Percentiles rank a stretch among this genome's conserved stretches.
These are phyloP conservation scores for Stichopus horrens DNA, from an alignment of 53 echinoderm and acorn worm species.

Conservation along the genomic window DNA sequence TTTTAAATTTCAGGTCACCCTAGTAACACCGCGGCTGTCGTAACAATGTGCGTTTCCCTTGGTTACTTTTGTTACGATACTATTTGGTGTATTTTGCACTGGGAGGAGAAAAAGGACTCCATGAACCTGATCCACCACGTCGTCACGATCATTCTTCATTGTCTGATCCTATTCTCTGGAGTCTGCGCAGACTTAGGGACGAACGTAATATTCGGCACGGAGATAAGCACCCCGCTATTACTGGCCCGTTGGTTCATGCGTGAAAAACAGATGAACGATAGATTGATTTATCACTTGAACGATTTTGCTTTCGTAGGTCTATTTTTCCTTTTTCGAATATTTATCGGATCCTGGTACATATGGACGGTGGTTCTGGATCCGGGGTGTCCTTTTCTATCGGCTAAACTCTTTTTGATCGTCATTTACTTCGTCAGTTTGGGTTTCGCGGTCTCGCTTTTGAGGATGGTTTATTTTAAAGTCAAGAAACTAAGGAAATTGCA, in stretches of 20 bases:
- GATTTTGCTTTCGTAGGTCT: background rate
- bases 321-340: slow-evolving; percentile 9
- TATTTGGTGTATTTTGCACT: background rate
- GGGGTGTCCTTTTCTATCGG: background rate
- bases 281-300: background rate
- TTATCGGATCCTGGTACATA: slow-evolving; percentile 22
- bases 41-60: background rate
- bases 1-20: background rate
- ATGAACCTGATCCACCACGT: slow-evolving; percentile 18
- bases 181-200: background rate
- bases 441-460: background rate
- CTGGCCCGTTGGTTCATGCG: slow-evolving; percentile 7
- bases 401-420: background rate
- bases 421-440: background rate
- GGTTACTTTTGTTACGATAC: slow-evolving; percentile 26
- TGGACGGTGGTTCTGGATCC: background rate
- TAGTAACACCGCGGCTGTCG: background rate
- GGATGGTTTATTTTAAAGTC: slow-evolving; percentile 16
- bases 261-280: background rate
- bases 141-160: background rate
- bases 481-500: background rate
- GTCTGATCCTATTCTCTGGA: background rate
- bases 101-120: slow-evolving; percentile 1
- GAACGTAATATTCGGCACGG: slow-evolving; percentile 1
- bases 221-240: slow-evolving; percentile 2